Base-by-base conservation (phyloP, 1,140 invertebrate genomes). In the Caenorhabditis inopinata region DNA sequence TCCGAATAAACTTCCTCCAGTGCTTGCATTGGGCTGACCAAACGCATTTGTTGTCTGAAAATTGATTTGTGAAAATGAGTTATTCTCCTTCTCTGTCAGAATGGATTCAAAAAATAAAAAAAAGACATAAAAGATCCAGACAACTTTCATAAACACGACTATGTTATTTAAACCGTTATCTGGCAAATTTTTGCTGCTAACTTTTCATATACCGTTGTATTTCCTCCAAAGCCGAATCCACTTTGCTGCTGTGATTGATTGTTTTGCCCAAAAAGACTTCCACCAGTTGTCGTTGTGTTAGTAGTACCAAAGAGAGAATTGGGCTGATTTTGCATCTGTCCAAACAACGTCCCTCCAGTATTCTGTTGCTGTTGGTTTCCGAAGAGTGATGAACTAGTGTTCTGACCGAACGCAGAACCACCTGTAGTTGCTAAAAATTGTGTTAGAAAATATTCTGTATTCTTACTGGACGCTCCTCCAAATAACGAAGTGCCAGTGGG, bases 291-390 rank as follows among this genome's bases (percentile, higher is more conserved):
- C 7, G 83, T 85, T n/a, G 85, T 76, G 7, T 75, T 82, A 11
- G 84, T 76, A 21, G 81, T 81, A n/a, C 89, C 88, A 83, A 88
- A 88, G 9, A 76, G 29, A 1, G 45, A 47, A 9, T 29, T 25
- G 5, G 46, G 1, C 12, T 35, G 75, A 2, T 25, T 14, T 47
- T 47, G 75, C 0, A 29, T 21, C 32, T 58, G 32, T 4, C 76
- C 76, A 27, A 78, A 78, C 18, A 48, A 11, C 4, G 51, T 27
- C 18, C 51, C 62, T 1, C 47, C 58, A 14, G 76, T 45, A 7
- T 32, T 32, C 14, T n/a, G 32, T 68, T n/a, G 58, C n/a, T 68
- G 42, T 6, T 25, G 12, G 11, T 47, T 29, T 2, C 42, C 73
- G 27, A 75, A 75, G 7, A 75, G 18, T 16, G 42, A 48, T 14